A percentile compares a stretch with the other conserved stretches of the same genome.
Evolutionary conservation across 2,797 vertebrate species (phyloP).

Genomic region (Picus viridis): DNA sequence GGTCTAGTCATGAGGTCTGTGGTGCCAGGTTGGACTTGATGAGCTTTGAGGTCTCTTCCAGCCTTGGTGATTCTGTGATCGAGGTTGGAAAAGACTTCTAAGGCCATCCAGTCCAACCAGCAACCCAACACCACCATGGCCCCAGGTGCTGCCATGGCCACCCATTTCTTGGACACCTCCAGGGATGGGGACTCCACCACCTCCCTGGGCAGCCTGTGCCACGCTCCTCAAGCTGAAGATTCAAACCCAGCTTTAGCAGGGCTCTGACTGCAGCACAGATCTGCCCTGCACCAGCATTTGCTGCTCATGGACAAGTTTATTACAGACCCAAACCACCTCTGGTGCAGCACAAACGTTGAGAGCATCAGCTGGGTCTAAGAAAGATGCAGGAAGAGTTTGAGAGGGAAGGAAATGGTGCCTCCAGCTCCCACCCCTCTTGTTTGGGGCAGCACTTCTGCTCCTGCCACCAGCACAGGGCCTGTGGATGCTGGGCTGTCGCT

Average conservation of each 20-base stretch:
- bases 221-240: not conserved
- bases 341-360: not conserved
- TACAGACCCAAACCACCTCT: not conserved
- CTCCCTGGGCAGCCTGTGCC: no score
- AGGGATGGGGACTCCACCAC: no score
- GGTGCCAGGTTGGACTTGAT: no score
- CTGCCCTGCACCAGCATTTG: not conserved
- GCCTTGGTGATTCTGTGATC: no score
- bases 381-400: not conserved
- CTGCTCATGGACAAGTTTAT: conserved; percentile 35
- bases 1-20: no score
- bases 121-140: no score
- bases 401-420: not conserved
- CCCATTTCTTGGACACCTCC: no score
- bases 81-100: no score
- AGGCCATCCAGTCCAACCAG: no score
- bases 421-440: rapidly evolving
- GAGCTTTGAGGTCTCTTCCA: no score
- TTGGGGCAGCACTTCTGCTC: not conserved
- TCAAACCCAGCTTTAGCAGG: not conserved
- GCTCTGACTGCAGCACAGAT: not conserved
- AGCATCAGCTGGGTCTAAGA: not conserved
- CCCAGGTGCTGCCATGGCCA: no score
- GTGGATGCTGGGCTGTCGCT: rapidly evolving
- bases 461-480: not conserved